phyloP scores from a whole-genome alignment of 2,888 invertebrate genomes.

The Stenodera caucasica region DNA sequence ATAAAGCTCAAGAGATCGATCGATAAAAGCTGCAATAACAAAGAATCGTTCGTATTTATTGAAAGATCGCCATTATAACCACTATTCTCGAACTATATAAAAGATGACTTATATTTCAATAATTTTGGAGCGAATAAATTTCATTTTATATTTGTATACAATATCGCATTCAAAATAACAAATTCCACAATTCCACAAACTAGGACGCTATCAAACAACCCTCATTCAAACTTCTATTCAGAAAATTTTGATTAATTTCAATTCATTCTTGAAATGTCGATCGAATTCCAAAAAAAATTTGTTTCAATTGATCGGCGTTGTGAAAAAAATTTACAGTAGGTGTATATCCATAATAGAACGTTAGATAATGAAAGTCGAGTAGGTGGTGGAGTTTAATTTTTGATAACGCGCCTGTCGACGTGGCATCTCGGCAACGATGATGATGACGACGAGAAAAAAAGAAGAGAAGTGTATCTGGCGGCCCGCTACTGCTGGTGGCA shows the following conservation, averaged over 20 bases:
- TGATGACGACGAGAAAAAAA: too few species aligned
- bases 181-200: too few species aligned
- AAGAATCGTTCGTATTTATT: slow-evolving; percentile 19
- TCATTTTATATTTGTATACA: not conserved
- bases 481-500: too few species aligned
- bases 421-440: slow-evolving; percentile 26
- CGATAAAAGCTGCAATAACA: slow-evolving; percentile 26
- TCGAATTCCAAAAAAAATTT: too few species aligned
- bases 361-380: slow-evolving; percentile 11
- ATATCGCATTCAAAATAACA: too few species aligned
- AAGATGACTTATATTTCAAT: slow-evolving; percentile 17
- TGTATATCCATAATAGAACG: too few species aligned
- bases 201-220: too few species aligned
- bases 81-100: slow-evolving; percentile 19
- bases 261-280: too few species aligned
- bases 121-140: not conserved
- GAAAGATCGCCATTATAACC: slow-evolving; percentile 16
- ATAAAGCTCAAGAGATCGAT: slow-evolving; percentile 20
- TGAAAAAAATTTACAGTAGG: too few species aligned
- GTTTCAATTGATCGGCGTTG: too few species aligned
- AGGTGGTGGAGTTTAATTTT: slow-evolving; percentile 26
- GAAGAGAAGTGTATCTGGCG: not conserved
- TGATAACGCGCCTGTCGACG: slow-evolving; percentile 34
- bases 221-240: too few species aligned
- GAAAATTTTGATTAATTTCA: not conserved